Base-by-base conservation (phyloP, 2,888 invertebrate genomes). In the Cerceris rybyensis region DNA sequence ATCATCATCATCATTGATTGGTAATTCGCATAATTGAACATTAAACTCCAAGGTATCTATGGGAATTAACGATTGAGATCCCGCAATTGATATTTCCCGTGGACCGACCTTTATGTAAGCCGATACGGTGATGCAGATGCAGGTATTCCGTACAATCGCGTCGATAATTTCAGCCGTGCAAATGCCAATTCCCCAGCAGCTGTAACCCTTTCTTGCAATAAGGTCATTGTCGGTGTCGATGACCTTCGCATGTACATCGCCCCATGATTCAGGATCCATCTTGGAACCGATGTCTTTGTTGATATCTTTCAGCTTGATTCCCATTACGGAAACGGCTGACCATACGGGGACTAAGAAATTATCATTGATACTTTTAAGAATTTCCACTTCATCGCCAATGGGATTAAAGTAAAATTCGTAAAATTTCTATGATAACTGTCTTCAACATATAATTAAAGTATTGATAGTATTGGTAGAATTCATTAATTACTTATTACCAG, bases 321-420 rank as follows among this genome's bases (percentile, higher is more conserved):
- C 94, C 84, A 94, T 94, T 14, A 94, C 93, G 80, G 94, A 93
- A 49, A 93, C 94, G 42, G 94, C 93, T 68, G 94, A 94, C 94
- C 94, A 95, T 42, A 95, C 93, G 7, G 94, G 93, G 75, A 94
- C 94, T 92, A 85, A 50, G 16, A 28, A 42, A 28, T 28, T 28
- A 28, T 28, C 28, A 28, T 28, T 8, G 39, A n/a, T 7, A 42
- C 7, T n/a, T 59, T 50, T 54, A 6, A 28, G n/a, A 50, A 50
- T 46, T 46, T 46, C 46, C 46, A 46, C 11, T 46, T 11, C 4
- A 28, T 28, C 28, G 28, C 28, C 28, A 28, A 28, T 28, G 28
- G 28, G 28, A 28, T 4, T 2, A 28, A 28, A n/a, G n/a, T n/a
- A n/a, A n/a, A n/a, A n/a, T n/a, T n/a, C n/a, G 28, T 28, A 28